Percentiles rank a stretch among this genome's conserved stretches.
phyloP scores from a whole-genome alignment of 2,113 vertebrate species.

The Limanda limanda region DNA sequence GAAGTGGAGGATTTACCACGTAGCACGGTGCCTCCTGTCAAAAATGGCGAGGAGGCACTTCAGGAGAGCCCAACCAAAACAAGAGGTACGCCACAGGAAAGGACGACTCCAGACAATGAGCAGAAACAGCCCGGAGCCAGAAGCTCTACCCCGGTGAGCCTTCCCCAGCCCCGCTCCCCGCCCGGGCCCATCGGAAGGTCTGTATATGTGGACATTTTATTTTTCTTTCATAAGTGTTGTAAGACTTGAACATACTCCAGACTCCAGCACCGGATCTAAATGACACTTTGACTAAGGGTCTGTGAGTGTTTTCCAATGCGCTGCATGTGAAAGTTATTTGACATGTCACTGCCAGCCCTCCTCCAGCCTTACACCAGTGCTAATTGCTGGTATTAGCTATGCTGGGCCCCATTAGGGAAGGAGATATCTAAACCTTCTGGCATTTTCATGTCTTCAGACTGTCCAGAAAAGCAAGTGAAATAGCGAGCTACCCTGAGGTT shows the following conservation, averaged over 20 bases:
- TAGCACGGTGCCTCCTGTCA: conserved; percentile 29
- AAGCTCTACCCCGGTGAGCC: conserved; percentile 59
- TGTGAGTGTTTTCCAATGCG: too few species aligned
- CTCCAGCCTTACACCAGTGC: background rate
- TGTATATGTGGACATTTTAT: conserved; percentile 9
- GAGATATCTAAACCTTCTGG: background rate
- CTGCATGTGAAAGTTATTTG: conserved; percentile 9
- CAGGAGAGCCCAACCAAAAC: conserved; percentile 53
- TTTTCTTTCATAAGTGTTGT: background rate
- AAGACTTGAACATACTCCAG: background rate
- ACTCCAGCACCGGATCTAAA: background rate
- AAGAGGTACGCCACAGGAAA: conserved; percentile 62
- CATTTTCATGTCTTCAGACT: background rate
- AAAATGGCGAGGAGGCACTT: conserved; percentile 59
- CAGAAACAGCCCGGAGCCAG: conserved; percentile 47
- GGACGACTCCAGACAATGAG: conserved; percentile 63
- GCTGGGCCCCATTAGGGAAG: background rate
- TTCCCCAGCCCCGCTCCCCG: conserved; percentile 45
- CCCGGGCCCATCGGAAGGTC: conserved; percentile 75
- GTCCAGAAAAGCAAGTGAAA: background rate
- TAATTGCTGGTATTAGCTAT: background rate
- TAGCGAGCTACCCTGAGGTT: background rate
- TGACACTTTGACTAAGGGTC: background rate
- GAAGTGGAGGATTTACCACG: conserved; percentile 38
- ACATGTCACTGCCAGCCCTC: background rate